These are phyloP conservation scores for Caradrina kadenii DNA, from an alignment of 2,888 invertebrate genomes.

Conservation along the genomic window DNA sequence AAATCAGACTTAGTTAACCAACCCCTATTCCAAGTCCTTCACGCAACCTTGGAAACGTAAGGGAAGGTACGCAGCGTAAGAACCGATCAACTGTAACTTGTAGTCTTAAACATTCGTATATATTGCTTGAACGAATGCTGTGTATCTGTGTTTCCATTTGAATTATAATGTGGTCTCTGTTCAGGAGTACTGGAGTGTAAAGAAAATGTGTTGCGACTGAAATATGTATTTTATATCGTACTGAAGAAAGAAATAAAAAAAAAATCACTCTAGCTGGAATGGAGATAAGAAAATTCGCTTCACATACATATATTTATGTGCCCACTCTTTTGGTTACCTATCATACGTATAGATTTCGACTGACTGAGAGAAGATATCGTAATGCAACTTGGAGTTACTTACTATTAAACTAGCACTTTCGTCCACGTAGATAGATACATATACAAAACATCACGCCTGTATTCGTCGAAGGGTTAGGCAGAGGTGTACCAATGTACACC, in stretches of 20 bases:
- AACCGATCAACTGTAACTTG: slow-evolving; percentile 22
- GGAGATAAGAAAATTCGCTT: background rate
- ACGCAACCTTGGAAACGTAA: slow-evolving; percentile 27
- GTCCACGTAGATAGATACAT: too few relatives aligned
- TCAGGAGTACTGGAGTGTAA: slow-evolving; percentile 21
- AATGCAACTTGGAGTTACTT: too few relatives aligned
- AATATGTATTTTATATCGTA: slow-evolving; percentile 14
- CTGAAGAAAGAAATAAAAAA: background rate
- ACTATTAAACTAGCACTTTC: too few relatives aligned
- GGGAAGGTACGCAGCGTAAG: slow-evolving; percentile 6
- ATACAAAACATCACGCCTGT: too few relatives aligned
- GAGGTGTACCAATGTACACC: too few relatives aligned
- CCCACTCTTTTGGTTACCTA: too few relatives aligned
- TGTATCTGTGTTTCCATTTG: slow-evolving; percentile 47
- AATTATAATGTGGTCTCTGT: slow-evolving; percentile 37
- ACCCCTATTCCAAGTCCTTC: slow-evolving; percentile 6
- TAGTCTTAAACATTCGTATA: slow-evolving; percentile 31
- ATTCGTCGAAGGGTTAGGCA: too few relatives aligned
- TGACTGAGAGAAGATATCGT: too few relatives aligned
- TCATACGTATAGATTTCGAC: too few relatives aligned
- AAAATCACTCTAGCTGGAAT: background rate
- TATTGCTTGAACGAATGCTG: slow-evolving; percentile 18
- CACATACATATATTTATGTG: too few relatives aligned
- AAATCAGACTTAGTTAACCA: background rate
- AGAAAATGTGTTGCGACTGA: slow-evolving; percentile 13